phyloP scores from a whole-genome alignment of 2,797 vertebrate species.

The Anguilla anguilla region DNA sequence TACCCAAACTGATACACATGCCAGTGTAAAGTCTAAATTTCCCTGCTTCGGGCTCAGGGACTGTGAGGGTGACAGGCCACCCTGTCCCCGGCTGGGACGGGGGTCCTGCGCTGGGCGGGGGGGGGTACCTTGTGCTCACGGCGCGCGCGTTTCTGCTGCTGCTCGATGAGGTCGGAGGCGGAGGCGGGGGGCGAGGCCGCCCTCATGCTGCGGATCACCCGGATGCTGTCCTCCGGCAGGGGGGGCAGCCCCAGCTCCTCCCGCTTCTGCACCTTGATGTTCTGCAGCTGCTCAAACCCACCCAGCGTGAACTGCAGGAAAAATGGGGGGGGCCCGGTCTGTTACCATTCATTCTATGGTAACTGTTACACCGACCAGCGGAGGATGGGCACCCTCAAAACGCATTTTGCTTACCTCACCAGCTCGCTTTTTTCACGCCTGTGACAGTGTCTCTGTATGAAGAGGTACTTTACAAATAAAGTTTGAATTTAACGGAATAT shows the following conservation, averaged over 20 bases:
- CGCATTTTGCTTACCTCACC: too few species aligned
- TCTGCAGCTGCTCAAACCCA: constrained; percentile 92
- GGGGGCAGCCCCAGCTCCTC: constrained; percentile 83
- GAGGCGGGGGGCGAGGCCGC: constrained; percentile 94
- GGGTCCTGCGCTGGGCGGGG: too few species aligned
- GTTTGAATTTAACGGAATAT: background rate
- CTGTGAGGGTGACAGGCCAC: background rate
- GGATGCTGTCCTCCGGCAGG: constrained; percentile 95
- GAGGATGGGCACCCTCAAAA: background rate
- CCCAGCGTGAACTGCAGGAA: constrained; percentile 86
- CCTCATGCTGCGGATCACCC: constrained; percentile 93
- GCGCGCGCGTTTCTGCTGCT: constrained; percentile 93
- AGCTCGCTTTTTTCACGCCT: too few species aligned
- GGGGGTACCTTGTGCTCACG: constrained; percentile 88
- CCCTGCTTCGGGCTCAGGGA: background rate
- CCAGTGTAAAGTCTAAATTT: background rate
- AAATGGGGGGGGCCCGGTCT: accelerated
- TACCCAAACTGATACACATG: background rate
- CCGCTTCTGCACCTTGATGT: constrained; percentile 86
- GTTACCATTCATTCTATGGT: background rate
- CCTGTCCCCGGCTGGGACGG: background rate
- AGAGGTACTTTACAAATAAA: background rate
- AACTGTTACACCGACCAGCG: background rate
- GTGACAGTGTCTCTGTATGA: too few species aligned
- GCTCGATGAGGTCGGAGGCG: constrained; percentile 94